A percentile compares a stretch with the other conserved stretches of the same genome.
Conservation (phyloP, 1,140 invertebrate genomes). For the Cyrtorhinus lividipennis region DNA sequence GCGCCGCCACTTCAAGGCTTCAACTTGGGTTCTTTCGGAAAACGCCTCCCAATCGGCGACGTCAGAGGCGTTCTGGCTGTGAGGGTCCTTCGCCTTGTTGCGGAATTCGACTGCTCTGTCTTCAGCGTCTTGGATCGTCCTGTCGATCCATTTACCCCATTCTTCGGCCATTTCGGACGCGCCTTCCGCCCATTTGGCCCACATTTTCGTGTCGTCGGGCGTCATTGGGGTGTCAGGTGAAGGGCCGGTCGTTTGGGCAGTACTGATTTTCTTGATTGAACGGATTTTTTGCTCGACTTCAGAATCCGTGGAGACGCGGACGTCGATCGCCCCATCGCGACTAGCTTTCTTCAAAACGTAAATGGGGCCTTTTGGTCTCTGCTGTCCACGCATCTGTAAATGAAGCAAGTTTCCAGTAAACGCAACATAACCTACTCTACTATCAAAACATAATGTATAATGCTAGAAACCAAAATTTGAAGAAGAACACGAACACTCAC, state of each 20-base stretch:
- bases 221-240: neutral
- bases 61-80: neutral
- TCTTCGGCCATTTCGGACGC: neutral
- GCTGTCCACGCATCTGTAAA: no score
- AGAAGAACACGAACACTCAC: no score
- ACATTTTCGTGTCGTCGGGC: neutral
- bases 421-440: no score
- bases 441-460: no score
- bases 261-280: neutral
- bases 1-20: neutral
- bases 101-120: neutral
- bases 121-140: neutral
- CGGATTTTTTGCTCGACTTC: neutral
- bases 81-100: neutral
- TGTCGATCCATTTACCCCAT: neutral
- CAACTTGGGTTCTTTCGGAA: neutral
- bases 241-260: no score
- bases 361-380: neutral
- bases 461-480: no score
- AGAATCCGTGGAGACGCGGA: neutral
- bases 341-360: neutral
- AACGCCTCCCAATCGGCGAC: neutral
- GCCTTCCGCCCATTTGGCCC: neutral
- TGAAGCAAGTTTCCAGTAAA: no score
- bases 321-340: neutral